These are phyloP conservation scores for Cervus canadensis DNA, from an alignment of 2,113 vertebrate species.

Conservation along the genomic window DNA sequence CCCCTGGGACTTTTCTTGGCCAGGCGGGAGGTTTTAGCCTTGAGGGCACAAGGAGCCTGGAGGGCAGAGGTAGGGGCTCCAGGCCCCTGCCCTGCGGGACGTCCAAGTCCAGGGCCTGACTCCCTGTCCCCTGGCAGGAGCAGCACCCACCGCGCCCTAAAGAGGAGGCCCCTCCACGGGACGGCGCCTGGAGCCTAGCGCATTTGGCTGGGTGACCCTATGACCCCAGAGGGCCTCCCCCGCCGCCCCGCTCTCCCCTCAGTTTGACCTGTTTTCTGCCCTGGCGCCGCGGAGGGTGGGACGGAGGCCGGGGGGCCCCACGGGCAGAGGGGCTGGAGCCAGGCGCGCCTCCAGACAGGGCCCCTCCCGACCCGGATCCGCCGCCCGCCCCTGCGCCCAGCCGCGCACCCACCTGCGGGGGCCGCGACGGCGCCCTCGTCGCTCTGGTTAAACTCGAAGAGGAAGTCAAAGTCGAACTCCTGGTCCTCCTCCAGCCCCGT, in stretches of 20 bases:
- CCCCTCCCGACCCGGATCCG: not conserved
- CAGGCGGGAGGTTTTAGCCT: not conserved
- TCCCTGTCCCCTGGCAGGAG: not conserved
- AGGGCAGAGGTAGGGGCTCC: not conserved
- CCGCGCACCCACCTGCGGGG: constrained; percentile 82
- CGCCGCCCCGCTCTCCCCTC: not conserved
- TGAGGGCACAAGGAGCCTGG: not conserved
- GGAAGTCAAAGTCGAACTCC: constrained; percentile 91
- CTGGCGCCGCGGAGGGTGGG: not conserved
- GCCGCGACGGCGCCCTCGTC: constrained; percentile 69
- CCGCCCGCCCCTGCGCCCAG: not conserved
- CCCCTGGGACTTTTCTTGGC: not conserved
- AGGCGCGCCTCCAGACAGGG: not conserved
- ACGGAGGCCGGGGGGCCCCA: not conserved
- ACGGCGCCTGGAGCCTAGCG: not conserved
- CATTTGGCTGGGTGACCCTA: not conserved
- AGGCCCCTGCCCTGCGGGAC: not conserved
- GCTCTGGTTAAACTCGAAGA: constrained; percentile 89
- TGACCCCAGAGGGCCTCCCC: not conserved
- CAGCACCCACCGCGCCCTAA: not conserved
- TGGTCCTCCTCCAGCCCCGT: constrained; percentile 84
- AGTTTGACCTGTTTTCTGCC: not conserved
- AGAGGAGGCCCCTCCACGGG: not conserved
- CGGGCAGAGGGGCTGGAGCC: not conserved
- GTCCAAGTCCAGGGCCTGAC: not conserved